Conservation (phyloP, 1,140 invertebrate genomes). For the Polypedilum pembai region DNA sequence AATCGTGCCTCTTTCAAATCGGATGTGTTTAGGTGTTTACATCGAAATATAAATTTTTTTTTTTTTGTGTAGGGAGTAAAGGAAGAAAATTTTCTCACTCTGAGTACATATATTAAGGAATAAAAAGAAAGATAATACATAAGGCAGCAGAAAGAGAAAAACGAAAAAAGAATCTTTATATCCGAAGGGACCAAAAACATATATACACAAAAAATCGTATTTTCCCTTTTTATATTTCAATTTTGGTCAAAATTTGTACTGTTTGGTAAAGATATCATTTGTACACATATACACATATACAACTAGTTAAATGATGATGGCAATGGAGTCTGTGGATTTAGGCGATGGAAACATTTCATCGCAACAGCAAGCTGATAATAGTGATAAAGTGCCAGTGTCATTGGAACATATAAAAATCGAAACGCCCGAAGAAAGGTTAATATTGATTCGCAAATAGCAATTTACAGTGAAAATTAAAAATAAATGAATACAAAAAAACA, state of each 20-base stretch:
- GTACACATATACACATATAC: no score
- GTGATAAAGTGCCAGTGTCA: background rate
- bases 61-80: background rate
- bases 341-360: constrained; percentile 18
- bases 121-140: background rate
- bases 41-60: background rate
- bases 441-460: background rate
- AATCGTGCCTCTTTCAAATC: constrained; percentile 16
- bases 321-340: constrained; percentile 28
- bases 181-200: background rate
- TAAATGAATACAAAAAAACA: no score
- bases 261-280: no score
- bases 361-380: background rate
- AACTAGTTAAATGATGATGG: constrained; percentile 27
- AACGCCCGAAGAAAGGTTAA: constrained; percentile 29
- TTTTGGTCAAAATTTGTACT: no score
- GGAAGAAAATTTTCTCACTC: background rate
- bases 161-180: background rate
- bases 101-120: background rate
- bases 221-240: background rate
- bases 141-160: background rate
- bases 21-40: background rate
- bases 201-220: background rate
- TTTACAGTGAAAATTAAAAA: no score
- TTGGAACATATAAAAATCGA: constrained; percentile 28